Conservation (phyloP, 2,113 vertebrate species). For the Nibea albiflora region DNA sequence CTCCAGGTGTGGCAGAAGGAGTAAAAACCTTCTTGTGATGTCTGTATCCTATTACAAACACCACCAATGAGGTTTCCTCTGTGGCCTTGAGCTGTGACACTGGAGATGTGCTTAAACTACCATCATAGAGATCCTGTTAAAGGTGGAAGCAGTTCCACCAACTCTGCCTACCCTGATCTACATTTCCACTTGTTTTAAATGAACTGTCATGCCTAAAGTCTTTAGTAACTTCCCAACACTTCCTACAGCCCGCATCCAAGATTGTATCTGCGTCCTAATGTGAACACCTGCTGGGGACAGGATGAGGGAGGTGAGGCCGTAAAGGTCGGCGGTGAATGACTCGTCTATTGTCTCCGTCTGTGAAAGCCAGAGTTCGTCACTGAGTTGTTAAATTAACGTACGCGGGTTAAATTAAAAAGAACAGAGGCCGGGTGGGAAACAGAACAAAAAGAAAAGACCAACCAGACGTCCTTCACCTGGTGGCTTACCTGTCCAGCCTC, state of each 20-base stretch:
- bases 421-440: slow-evolving; percentile 1
- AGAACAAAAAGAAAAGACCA: background rate
- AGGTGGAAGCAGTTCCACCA: background rate
- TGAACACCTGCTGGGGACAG: slow-evolving; percentile 67
- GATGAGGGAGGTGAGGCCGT: slow-evolving; percentile 57
- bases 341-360: slow-evolving; percentile 48
- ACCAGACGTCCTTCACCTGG: background rate
- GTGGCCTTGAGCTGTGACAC: background rate
- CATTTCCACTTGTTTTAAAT: slow-evolving; percentile 26
- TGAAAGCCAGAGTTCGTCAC: slow-evolving; percentile 26
- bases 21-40: too few species aligned
- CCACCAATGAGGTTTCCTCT: too few species aligned
- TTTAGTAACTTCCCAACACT: slow-evolving; percentile 56
- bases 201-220: slow-evolving; percentile 38
- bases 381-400: slow-evolving; percentile 30
- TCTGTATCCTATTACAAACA: too few species aligned
- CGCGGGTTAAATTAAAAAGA: slow-evolving; percentile 20
- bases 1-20: too few species aligned
- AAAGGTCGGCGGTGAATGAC: slow-evolving; percentile 45
- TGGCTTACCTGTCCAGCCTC: background rate
- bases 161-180: slow-evolving; percentile 12
- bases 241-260: slow-evolving; percentile 56
- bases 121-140: background rate
- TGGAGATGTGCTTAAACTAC: background rate
- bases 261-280: slow-evolving; percentile 53